Conservation (phyloP, 2,113 vertebrate species). For the Nibea coibor region DNA sequence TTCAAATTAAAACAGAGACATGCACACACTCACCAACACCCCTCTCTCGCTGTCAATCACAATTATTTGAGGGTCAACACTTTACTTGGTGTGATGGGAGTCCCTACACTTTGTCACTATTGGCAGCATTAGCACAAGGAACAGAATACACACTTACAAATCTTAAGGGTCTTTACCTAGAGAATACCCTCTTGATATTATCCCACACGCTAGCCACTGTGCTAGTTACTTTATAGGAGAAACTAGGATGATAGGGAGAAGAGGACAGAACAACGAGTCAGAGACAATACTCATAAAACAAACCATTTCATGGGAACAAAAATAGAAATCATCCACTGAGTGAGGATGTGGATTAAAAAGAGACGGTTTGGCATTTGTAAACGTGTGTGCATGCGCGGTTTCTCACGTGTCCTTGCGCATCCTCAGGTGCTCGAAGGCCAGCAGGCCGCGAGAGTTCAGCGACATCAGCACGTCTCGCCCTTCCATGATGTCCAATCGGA, state of each 20-base stretch:
- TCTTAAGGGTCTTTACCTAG: constrained; percentile 92
- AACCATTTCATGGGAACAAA: constrained; percentile 81
- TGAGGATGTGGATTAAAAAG: constrained; percentile 55
- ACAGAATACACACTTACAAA: constrained; percentile 80
- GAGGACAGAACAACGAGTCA: constrained; percentile 87
- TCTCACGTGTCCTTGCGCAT: constrained; percentile 92
- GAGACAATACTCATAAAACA: constrained; percentile 87
- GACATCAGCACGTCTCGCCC: constrained; percentile 89
- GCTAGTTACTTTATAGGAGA: constrained; percentile 95
- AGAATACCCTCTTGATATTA: constrained; percentile 95
- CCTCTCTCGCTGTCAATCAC: constrained; percentile 31
- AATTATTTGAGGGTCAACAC: constrained; percentile 49
- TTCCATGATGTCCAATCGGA: constrained; percentile 91
- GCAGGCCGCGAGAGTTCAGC: constrained; percentile 91
- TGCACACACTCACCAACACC: constrained; percentile 58
- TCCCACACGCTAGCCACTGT: constrained; percentile 95
- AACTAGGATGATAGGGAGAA: constrained; percentile 88
- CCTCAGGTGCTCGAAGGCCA: constrained; percentile 91
- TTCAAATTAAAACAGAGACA: constrained; percentile 50
- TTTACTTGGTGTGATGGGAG: constrained; percentile 46
- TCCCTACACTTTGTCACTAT: constrained; percentile 57
- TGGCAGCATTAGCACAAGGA: constrained; percentile 77
- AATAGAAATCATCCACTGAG: constrained; percentile 71
- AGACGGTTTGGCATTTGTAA: constrained; percentile 49
- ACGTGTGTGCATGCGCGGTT: constrained; percentile 57